Conservation (phyloP, 2,888 invertebrate genomes). For the Graphium colonna region DNA sequence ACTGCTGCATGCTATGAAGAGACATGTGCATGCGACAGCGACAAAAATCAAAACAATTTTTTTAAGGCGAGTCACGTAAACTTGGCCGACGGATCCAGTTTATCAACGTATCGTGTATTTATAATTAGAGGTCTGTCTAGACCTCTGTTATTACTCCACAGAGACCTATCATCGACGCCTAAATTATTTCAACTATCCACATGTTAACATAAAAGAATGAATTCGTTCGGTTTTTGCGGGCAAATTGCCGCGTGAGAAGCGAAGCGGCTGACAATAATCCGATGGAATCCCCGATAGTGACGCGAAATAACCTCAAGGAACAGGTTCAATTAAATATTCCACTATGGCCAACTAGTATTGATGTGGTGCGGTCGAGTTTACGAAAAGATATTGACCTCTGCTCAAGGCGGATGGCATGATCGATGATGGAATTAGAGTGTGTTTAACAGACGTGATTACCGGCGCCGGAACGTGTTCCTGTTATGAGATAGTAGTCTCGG, state of each 20-base stretch:
- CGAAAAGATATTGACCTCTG: conserved; percentile 71
- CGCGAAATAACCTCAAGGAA: conserved; percentile 45
- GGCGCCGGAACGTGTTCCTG: conserved; percentile 13
- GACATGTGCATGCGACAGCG: background rate
- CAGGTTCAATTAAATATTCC: conserved; percentile 61
- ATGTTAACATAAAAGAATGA: conserved; percentile 31
- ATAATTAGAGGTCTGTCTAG: conserved; percentile 12
- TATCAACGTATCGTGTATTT: conserved; percentile 12
- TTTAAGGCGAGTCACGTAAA: conserved; percentile 13
- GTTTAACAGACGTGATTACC: conserved; percentile 60
- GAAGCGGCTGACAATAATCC: conserved; percentile 32
- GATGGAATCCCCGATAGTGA: conserved; percentile 29
- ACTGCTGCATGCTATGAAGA: background rate
- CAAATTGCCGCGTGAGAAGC: conserved; percentile 29
- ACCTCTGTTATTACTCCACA: conserved; percentile 8
- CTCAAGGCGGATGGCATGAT: conserved; percentile 67
- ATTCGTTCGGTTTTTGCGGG: conserved; percentile 20
- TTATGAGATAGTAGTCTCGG: background rate
- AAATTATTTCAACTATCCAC: conserved; percentile 18
- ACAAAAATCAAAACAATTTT: conserved; percentile 12
- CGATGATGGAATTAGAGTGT: conserved; percentile 60
- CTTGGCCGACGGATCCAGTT: conserved; percentile 4
- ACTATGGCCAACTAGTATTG: conserved; percentile 44
- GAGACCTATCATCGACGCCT: conserved; percentile 13
- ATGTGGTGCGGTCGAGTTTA: conserved; percentile 52